Conservation (phyloP, 2,113 vertebrate species). For the Bambusicola thoracicus region DNA sequence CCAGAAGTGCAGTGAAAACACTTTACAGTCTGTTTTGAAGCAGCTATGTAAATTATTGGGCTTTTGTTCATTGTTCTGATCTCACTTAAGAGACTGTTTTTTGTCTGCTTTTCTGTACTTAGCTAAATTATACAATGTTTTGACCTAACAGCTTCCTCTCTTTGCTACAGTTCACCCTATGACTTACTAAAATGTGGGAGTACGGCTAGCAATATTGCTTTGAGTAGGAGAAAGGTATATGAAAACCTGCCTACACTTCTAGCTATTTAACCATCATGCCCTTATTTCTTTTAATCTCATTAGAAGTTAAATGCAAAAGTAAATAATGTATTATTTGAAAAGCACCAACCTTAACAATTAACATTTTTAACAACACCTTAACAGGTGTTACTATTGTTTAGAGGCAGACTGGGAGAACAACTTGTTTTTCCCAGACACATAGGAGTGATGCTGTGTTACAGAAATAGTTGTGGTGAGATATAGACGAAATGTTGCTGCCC, state of each 20-base stretch:
- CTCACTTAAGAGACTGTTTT: background rate
- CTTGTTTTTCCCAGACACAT: background rate
- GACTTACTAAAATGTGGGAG: background rate
- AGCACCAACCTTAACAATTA: background rate
- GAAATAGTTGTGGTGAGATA: background rate
- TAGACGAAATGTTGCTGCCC: background rate
- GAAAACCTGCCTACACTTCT: background rate
- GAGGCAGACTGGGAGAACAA: background rate
- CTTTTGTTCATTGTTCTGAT: constrained; percentile 10
- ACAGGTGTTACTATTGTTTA: background rate
- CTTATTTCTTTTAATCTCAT: background rate
- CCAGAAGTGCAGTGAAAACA: constrained; percentile 13
- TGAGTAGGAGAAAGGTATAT: background rate
- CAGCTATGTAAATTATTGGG: constrained; percentile 8
- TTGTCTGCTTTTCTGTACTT: background rate
- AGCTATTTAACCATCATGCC: background rate
- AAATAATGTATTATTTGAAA: background rate
- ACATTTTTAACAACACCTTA: background rate
- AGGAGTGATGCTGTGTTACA: background rate
- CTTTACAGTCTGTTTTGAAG: background rate
- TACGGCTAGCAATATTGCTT: background rate
- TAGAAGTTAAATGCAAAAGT: background rate
- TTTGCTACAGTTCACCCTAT: background rate
- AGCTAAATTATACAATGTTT: background rate
- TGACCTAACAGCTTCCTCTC: background rate